Evolutionary conservation across 2,888 invertebrate genomes (phyloP), one percentile per base, ranked within the genome.

Genomic region (Idaea aversata): DNA sequence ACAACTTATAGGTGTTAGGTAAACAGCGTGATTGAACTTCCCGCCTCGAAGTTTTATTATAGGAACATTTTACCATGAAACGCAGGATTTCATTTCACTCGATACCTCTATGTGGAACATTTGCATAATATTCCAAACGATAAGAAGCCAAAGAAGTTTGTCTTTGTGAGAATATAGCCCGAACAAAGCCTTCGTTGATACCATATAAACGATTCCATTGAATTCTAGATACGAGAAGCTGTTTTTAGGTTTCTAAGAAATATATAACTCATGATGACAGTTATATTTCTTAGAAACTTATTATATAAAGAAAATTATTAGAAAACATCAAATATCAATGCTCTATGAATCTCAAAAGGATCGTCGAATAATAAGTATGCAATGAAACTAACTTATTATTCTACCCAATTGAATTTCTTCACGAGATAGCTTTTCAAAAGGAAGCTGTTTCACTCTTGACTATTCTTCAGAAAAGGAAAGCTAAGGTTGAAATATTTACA

Each of bases 71-170:
- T 62, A 71, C 68, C 72, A 71, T 57, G 68, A 60, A 47, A 63
- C 62, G 35, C 60, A 63, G 65, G 68, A 66, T 68, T 66, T 71
- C 61, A 71, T 63, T 61, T 65, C 59, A 38, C 68, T 57, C 67
- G 64, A 38, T 61, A 13, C 10, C 6, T 6, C 7, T 47, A 79
- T 79, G 73, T 73, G 76, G 73, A 71, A 72, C 78, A 85, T 87
- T 86, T 85, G 79, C 86, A 85, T 88, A 87, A 82, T 85, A 83
- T 82, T 80, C 75, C 70, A 71, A 77, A 75, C 75, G 77, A 80
- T 81, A 78, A 73, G 73, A 74, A 79, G 78, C 72, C 76, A 72
- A 72, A 69, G 70, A 79, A 78, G 79, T 79, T 83, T 81, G 75
- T 77, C 77, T 78, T 78, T 75, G 72, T 80, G 75, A 47, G 7